Base-by-base conservation (phyloP, 2,797 vertebrate genomes). In the Pristis pectinata region DNA sequence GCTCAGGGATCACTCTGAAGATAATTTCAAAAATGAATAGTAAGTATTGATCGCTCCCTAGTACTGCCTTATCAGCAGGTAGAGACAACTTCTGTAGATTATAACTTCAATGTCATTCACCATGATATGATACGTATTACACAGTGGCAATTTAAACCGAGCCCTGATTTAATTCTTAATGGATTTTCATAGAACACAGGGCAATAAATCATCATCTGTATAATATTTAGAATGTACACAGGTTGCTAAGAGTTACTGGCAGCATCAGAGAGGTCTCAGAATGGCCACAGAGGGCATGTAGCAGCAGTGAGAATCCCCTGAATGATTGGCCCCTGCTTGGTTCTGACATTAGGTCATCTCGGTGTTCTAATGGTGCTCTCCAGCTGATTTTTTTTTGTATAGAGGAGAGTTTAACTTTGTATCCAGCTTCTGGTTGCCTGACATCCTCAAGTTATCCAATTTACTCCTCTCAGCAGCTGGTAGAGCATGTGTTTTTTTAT, bases 1-100 rank as follows among this genome's bases (percentile, higher is more conserved):
- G 98, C 98, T 97, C 98, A 97, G 95, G 98, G 98, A 99, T 99
- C 99, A 99, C 99, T 99, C 98, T 98, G 98, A 98, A 99, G 99
- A 99, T 99, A 98, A 99, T 99, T 99, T 99, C 98, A 99, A 98
- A 99, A 99, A 99, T 99, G 98, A 99, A 99, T 99, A 99, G 98
- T 99, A 99, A 99, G 98, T 98, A 99, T 99, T 97, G 99, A 99
- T 98, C 97, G 97, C 97, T 97, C 97, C 97, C 96, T 97, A 97
- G 98, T 97, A 98, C 97, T 97, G 98, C 96, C 98, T 99, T 98
- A 99, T 98, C 99, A 98, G 98, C 96, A 97, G 97, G 97, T 96
- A 95, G 96, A 97, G 98, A 98, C 98, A 97, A 98, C 98, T 96
- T 97, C 97, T 97, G 98, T 97, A 97, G 98, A 99, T 99, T 98